Percentiles rank a stretch among this genome's conserved stretches.
Evolutionary conservation across 2,113 vertebrate species (phyloP).

Genomic region (Crocuta crocuta): DNA sequence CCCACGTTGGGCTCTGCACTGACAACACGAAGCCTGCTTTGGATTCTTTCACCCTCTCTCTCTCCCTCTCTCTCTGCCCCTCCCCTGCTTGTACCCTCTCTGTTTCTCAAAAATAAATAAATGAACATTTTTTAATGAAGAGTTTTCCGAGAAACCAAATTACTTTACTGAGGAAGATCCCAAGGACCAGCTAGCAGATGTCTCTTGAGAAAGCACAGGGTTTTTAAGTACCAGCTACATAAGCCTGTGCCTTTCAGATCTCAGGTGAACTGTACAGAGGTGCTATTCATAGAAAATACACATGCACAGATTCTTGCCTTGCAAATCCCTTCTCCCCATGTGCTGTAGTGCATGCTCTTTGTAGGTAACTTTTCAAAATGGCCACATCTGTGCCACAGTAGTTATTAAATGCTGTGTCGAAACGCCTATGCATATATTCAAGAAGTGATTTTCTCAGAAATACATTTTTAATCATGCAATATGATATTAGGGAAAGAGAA

Average conservation of each 20-base stretch:
- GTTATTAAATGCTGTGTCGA: neutral
- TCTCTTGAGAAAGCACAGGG: neutral
- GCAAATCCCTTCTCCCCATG: too few species aligned
- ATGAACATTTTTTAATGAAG: neutral
- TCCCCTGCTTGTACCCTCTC: too few species aligned
- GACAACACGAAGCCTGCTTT: too few species aligned
- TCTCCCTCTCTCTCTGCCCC: too few species aligned
- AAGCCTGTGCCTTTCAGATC: neutral
- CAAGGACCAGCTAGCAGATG: neutral
- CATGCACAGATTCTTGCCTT: neutral
- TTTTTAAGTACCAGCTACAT: neutral
- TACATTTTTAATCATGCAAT: conserved; percentile 50
- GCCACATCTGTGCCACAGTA: neutral
- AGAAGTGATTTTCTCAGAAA: conserved; percentile 18
- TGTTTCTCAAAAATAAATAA: too few species aligned
- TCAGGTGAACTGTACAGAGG: neutral
- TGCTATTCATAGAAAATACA: neutral
- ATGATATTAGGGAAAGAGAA: neutral
- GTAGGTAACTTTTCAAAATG: neutral
- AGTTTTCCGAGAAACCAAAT: neutral
- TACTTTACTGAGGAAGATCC: neutral
- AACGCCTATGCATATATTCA: neutral
- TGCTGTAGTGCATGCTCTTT: rapidly evolving
- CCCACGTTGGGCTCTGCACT: too few species aligned
- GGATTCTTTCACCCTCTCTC: too few species aligned